Conservation (phyloP, 2,888 invertebrate genomes). For the Unio pictorum region DNA sequence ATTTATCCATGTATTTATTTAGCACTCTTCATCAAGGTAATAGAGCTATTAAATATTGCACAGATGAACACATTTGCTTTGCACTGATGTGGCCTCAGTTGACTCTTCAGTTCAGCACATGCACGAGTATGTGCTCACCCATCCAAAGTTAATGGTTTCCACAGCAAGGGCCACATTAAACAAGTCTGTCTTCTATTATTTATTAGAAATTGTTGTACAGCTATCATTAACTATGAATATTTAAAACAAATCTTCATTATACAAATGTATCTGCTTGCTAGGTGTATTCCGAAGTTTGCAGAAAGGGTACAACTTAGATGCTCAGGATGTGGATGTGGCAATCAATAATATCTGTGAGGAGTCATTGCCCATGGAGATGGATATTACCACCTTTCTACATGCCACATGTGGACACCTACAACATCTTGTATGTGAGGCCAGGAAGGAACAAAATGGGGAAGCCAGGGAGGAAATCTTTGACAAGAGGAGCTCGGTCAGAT, state of each 20-base stretch:
- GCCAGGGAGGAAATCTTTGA: constrained; percentile 5
- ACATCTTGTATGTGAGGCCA: constrained; percentile 45
- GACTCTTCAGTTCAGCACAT: no score
- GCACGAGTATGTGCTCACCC: no score
- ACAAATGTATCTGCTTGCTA: constrained; percentile 20
- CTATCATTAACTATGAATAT: background rate
- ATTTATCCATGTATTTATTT: no score
- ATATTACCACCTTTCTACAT: constrained; percentile 80
- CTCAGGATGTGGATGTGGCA: constrained; percentile 79
- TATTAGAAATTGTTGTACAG: background rate
- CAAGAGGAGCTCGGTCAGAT: constrained; percentile 36
- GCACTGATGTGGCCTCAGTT: no score
- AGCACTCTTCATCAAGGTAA: no score
- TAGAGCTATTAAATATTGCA: no score
- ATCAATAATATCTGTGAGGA: constrained; percentile 81
- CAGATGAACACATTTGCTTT: no score
- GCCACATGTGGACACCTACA: constrained; percentile 67
- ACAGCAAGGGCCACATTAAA: background rate
- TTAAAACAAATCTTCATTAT: background rate
- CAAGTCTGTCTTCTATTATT: background rate
- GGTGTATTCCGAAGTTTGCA: constrained; percentile 76
- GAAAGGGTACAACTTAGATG: constrained; percentile 75
- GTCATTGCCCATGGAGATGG: constrained; percentile 77
- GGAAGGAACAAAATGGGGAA: constrained; percentile 12
- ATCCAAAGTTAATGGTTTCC: no score